These are phyloP conservation scores for Spongilla lacustris DNA, from an alignment of 37 sponge, comb jelly and placozoan genomes.

Conservation along the genomic window DNA sequence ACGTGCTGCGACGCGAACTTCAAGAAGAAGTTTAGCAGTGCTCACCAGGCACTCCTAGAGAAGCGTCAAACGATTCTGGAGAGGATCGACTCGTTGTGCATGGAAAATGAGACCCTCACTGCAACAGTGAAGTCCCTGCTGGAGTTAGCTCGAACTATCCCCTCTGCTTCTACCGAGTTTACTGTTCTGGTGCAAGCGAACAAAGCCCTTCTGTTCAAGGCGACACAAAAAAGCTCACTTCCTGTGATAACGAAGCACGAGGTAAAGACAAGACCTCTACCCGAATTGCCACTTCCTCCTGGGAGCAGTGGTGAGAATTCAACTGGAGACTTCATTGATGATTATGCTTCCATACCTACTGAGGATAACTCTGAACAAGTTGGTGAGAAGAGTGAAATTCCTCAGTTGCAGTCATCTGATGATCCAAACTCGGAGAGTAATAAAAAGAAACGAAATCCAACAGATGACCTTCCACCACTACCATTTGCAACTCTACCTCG, in stretches of 20 bases:
- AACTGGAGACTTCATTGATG: background rate
- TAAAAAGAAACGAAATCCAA: constrained; percentile 43
- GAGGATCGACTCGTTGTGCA: constrained; percentile 37
- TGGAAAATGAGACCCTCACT: constrained; percentile 48
- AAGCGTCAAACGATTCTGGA: constrained; percentile 44
- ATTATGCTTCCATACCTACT: background rate
- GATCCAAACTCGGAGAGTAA: background rate
- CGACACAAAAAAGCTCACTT: constrained; percentile 5
- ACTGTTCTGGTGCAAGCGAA: constrained; percentile 58
- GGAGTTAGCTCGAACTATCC: constrained; percentile 53
- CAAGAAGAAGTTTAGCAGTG: constrained; percentile 53
- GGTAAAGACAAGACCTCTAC: constrained; percentile 55
- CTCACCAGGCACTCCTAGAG: constrained; percentile 37
- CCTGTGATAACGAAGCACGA: constrained; percentile 71
- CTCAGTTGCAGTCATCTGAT: background rate
- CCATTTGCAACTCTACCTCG: constrained; percentile 45
- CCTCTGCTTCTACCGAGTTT: constrained; percentile 53
- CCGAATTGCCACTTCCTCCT: constrained; percentile 38
- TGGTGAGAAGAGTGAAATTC: background rate
- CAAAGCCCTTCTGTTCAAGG: constrained; percentile 56
- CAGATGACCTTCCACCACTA: constrained; percentile 63
- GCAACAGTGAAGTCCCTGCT: constrained; percentile 69
- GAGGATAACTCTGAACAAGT: background rate
- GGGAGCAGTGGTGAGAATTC: background rate
- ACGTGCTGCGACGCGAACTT: constrained; percentile 52